Base-by-base conservation (phyloP, 2,113 vertebrate species). In the Eptesicus fuscus region DNA sequence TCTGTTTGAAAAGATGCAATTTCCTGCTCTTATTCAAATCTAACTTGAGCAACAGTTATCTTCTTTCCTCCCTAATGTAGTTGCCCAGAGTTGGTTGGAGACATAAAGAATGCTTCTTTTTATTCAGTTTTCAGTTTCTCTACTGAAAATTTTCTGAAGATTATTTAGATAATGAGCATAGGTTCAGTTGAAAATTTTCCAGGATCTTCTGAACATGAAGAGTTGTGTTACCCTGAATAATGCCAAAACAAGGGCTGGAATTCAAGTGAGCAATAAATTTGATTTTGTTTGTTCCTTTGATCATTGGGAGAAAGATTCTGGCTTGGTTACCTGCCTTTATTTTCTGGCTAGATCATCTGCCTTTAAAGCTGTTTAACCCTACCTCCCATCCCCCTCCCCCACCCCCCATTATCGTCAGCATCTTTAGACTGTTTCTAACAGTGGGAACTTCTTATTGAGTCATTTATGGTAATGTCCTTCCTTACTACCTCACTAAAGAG, bases 1-100 rank as follows among this genome's bases (percentile, higher is more conserved):
- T 97, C 98, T 97, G 95, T 96, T 96, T 97, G 96, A 97, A 97
- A 98, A 96, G 96, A 97, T 96, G 95, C 84, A 95, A 97, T 97
- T 98, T 98, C 97, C 97, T 98, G 96, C 90, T 51, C 77, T 97
- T 97, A 95, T 90, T 73, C 91, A 84, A 97, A 32, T 91, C 69
- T 95, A 86, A 96, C 94, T 97, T 30, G 35, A 97, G 96, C 65
- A 96, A 92, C 63, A 97, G 86, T n/a, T 92, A 53, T 90, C 61
- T 83, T 89, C n/a, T 83, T 88, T 93, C 65, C 2, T 97, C 88
- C 69, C n/a, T 95, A 84, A 70, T 70, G 61, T 61, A 71, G 47
- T 93, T 93, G 47, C 59, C 65, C 83, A 88, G 61, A 78, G 35
- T 94, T 95, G 10, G 49, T 78, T 88, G 13, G 12, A 77, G 47